phyloP scores from a whole-genome alignment of 2,888 invertebrate species.

The Athalia cordata region DNA sequence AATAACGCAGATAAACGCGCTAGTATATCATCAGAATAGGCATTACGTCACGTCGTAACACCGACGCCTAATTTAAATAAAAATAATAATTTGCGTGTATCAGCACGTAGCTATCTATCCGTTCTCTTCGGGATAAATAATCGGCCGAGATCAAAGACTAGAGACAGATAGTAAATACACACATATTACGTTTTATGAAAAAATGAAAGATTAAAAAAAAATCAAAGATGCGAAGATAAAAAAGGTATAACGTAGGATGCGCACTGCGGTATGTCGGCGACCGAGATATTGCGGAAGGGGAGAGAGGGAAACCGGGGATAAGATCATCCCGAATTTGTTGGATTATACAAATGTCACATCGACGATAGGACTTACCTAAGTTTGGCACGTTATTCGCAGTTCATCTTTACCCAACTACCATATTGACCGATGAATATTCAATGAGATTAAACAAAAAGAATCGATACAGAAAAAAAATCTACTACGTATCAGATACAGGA shows the following conservation, averaged over 20 bases:
- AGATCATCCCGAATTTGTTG: background rate
- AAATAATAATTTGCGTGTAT: background rate
- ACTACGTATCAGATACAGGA: background rate
- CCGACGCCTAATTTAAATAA: conserved; percentile 8
- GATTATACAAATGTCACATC: background rate
- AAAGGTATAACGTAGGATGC: background rate
- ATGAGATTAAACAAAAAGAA: conserved; percentile 9
- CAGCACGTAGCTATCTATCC: background rate
- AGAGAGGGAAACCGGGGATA: too few species aligned
- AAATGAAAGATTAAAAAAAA: background rate
- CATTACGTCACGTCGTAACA: conserved; percentile 25
- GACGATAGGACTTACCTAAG: conserved; percentile 9
- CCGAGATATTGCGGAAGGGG: background rate
- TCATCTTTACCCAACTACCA: conserved; percentile 15
- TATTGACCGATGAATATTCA: conserved; percentile 25
- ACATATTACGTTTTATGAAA: background rate
- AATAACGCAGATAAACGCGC: conserved; percentile 34
- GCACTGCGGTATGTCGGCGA: conserved; percentile 33
- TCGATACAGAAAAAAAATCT: background rate
- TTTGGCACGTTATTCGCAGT: conserved; percentile 11
- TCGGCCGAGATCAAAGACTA: background rate
- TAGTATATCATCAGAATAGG: background rate
- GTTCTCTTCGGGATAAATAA: too few species aligned
- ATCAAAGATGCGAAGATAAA: background rate
- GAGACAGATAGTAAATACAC: background rate